Conservation (phyloP, 2,797 vertebrate genomes). For the Delichon dasypus region DNA sequence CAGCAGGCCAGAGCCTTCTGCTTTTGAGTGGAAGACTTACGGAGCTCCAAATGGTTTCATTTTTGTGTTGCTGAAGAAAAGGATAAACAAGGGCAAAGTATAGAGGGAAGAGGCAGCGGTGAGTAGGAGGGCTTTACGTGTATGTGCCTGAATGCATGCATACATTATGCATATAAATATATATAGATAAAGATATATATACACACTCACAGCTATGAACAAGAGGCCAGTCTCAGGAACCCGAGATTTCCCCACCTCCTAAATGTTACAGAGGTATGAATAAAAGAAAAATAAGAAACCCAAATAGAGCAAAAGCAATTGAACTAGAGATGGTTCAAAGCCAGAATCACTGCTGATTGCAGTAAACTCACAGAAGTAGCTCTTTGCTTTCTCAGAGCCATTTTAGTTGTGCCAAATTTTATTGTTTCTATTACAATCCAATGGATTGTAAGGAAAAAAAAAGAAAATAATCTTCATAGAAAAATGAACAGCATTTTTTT, state of each 20-base stretch:
- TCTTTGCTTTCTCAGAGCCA: neutral
- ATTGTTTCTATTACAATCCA: neutral
- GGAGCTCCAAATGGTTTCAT: neutral
- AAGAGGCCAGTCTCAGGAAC: neutral
- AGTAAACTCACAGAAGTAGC: neutral
- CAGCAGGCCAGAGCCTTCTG: conserved; percentile 47
- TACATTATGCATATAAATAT: neutral
- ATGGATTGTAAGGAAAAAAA: neutral
- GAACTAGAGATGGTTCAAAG: neutral
- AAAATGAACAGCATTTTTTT: neutral
- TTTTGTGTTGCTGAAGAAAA: conserved; percentile 15
- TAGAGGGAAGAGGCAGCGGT: neutral
- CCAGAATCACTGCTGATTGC: neutral
- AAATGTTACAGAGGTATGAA: neutral
- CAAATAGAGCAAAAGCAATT: neutral
- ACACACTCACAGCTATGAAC: neutral
- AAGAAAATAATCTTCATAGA: neutral
- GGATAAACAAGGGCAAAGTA: conserved; percentile 35
- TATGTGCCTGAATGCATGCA: neutral
- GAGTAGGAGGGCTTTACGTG: neutral
- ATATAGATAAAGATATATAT: accelerated
- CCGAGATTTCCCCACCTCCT: neutral
- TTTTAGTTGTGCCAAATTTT: neutral
- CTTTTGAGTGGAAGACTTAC: neutral
- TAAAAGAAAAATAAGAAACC: neutral